Evolutionary conservation across 2,113 vertebrate species (phyloP), one percentile per base, ranked within the genome.

Genomic region (Noturus placidus): DNA sequence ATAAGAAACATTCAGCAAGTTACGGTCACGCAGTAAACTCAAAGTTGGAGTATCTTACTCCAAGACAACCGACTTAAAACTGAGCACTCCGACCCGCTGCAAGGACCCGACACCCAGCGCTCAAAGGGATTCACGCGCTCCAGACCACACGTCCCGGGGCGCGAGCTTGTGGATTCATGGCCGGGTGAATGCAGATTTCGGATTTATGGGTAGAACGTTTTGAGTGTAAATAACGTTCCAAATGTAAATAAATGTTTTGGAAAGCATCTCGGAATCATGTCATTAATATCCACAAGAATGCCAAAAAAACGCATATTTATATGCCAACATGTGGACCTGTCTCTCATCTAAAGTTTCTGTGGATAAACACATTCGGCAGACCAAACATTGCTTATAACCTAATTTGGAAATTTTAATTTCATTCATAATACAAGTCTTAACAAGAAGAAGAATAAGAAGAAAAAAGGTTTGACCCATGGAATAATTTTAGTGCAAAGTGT

Each of bases 1-100:
- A 95, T 96, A 91, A 95, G 97, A 94, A 97, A 91, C 91, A 95
- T 97, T 95, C 96, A 96, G 85, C 96, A 96, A 91, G 95, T 97
- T 91, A 96, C 96, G 59, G 95, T 97, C 90, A 95, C 95, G 86
- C 96, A 96, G 94, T 97, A 89, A 93, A 87, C 83, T 89, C 86
- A 82, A 76, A 76, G 89, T 82, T 87, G 92, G 91, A 94, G 89
- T 7, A n/a, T 82, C 13, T 38, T 15, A 42, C 56, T 82, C 79
- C 56, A 15, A 42, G 57, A 30, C 89, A 90, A 88, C 85, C 67
- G 89, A 88, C 90, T 89, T 90, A 94, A 88, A 88, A 94, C 90
- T 87, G 95, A 95, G 95, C 95, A 95, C 95, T 96, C 94, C 94
- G 70, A 92, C 93, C 87, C 88, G 89, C 93, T 91, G 92, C 92